phyloP scores from a whole-genome alignment of 2,113 vertebrate species.

The Mormyrus lacerda region DNA sequence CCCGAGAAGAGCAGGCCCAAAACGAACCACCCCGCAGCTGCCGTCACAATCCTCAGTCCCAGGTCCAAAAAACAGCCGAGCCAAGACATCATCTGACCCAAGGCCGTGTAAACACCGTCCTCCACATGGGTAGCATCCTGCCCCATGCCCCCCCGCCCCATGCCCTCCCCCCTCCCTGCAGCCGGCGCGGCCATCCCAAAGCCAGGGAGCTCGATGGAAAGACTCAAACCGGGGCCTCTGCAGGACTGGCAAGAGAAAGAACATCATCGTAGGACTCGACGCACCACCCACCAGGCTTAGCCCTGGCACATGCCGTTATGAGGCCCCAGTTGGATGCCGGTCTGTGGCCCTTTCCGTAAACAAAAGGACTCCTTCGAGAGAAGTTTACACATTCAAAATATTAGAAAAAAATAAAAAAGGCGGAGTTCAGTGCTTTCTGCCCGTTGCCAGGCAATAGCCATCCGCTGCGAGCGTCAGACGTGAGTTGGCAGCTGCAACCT shows the following conservation, averaged over 20 bases:
- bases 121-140: background rate
- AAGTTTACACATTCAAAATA: background rate
- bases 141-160: background rate
- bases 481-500: background rate
- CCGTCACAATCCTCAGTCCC: background rate
- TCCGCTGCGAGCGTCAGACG: background rate
- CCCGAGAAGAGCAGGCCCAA: background rate
- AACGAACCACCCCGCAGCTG: background rate
- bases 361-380: background rate
- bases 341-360: background rate
- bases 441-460: background rate
- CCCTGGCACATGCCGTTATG: background rate
- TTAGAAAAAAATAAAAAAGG: background rate
- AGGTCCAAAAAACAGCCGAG: background rate
- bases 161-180: background rate
- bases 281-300: background rate
- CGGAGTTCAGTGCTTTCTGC: background rate
- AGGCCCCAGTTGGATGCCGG: background rate
- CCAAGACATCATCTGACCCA: background rate
- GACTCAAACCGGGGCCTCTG: background rate
- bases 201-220: background rate
- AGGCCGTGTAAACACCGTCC: background rate
- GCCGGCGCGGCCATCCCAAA: background rate
- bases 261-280: background rate
- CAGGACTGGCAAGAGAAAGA: background rate